phyloP scores from a whole-genome alignment of 2,797 vertebrate genomes.

The Sciaenops ocellatus region DNA sequence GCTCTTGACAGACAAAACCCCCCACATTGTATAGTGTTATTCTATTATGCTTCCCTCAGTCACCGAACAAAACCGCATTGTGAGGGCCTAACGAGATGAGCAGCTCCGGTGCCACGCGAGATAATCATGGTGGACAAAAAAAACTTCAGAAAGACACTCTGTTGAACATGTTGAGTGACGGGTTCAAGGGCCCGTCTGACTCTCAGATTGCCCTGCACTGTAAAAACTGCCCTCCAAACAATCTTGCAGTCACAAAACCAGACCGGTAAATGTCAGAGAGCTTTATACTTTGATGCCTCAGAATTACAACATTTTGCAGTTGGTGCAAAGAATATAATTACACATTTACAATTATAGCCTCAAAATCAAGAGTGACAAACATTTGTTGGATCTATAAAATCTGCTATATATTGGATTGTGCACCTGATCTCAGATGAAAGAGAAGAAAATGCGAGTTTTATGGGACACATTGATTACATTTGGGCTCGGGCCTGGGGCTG shows the following conservation, averaged over 20 bases:
- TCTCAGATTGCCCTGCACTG: conserved; percentile 28
- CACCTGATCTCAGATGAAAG: conserved; percentile 77
- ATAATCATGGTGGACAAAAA: conserved; percentile 57
- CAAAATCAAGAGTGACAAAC: conserved; percentile 58
- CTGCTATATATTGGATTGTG: conserved; percentile 60
- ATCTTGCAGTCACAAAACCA: conserved; percentile 38
- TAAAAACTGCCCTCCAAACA: conserved; percentile 51
- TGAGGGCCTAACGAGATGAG: conserved; percentile 52
- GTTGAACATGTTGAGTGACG: conserved; percentile 51
- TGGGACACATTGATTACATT: conserved; percentile 82
- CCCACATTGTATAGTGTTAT: conserved; percentile 66
- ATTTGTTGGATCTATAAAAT: conserved; percentile 78
- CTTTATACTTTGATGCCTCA: conserved; percentile 54
- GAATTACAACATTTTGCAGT: conserved; percentile 51
- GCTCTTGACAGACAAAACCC: conserved; percentile 71
- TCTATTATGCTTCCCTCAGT: conserved; percentile 74
- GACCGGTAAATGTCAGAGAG: conserved; percentile 68
- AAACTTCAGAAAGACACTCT: conserved; percentile 41
- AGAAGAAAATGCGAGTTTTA: conserved; percentile 80
- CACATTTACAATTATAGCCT: conserved; percentile 70
- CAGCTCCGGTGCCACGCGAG: conserved; percentile 66
- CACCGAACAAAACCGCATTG: conserved; percentile 74
- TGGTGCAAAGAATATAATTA: conserved; percentile 58
- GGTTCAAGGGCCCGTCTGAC: conserved; percentile 50
- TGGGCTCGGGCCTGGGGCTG: conserved; percentile 70